Percentiles rank a stretch among this genome's conserved stretches.
Conservation (phyloP, 1,140 invertebrate species). For the Zeugodacus cucurbitae region DNA sequence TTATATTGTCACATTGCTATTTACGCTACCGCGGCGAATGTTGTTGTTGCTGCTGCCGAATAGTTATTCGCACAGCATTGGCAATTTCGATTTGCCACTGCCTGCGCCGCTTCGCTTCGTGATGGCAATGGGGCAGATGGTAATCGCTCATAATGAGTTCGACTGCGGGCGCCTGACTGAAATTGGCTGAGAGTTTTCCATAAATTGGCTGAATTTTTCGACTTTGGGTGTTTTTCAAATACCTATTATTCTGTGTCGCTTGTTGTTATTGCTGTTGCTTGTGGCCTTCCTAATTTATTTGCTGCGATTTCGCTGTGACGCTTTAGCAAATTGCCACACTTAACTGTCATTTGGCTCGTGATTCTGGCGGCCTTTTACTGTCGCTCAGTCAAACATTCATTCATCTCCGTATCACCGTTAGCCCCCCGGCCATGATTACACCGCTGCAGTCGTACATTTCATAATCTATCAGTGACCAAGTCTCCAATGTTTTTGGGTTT, state of each 20-base stretch:
- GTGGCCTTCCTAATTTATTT: constrained; percentile 18
- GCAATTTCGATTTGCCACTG: not conserved
- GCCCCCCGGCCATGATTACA: not conserved
- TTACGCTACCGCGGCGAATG: not conserved
- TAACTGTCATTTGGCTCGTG: constrained; percentile 28
- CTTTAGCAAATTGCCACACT: constrained; percentile 22
- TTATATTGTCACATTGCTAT: not conserved
- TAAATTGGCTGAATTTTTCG: not conserved
- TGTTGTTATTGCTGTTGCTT: not conserved
- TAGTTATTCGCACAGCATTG: not conserved
- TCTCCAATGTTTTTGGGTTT: not conserved
- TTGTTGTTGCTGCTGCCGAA: not conserved
- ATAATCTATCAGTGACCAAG: constrained; percentile 13
- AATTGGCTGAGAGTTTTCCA: not conserved
- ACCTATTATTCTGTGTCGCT: not conserved
- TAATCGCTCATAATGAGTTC: constrained; percentile 41
- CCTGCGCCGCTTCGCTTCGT: not conserved
- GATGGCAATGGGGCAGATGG: constrained; percentile 37
- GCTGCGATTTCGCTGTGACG: not conserved
- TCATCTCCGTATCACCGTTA: not conserved
- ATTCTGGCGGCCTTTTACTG: constrained; percentile 29
- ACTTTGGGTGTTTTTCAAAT: not conserved
- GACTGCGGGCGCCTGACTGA: not conserved
- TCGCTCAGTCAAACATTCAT: constrained; percentile 13
- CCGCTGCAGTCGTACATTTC: not conserved